Percentiles rank a stretch among this genome's conserved stretches.
Conservation (phyloP, 2,113 vertebrate genomes). For the Sprattus sprattus region DNA sequence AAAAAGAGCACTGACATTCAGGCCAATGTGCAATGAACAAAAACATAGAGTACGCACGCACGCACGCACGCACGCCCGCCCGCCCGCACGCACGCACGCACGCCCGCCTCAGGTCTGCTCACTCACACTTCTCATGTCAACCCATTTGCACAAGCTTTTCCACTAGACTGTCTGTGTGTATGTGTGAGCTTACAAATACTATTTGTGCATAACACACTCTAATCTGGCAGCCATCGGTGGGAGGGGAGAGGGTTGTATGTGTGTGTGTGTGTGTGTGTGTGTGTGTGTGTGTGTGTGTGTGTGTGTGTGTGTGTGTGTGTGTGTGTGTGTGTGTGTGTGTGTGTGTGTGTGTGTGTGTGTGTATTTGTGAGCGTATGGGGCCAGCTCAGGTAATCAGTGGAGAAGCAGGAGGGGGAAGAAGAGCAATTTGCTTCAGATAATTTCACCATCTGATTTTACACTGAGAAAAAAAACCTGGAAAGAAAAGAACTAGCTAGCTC, state of each 20-base stretch:
- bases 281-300: background rate
- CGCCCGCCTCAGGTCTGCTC: background rate
- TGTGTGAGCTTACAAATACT: background rate
- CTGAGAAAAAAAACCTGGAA: background rate
- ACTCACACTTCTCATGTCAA: background rate
- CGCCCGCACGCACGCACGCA: background rate
- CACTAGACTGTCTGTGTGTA: background rate
- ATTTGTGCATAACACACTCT: background rate
- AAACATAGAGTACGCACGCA: too few relatives aligned
- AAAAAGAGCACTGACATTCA: background rate
- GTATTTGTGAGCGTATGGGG: background rate
- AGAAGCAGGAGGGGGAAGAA: background rate
- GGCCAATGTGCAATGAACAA: too few relatives aligned
- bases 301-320: too few relatives aligned
- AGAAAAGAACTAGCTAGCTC: background rate
- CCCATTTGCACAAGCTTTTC: background rate
- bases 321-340: background rate
- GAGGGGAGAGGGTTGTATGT: background rate
- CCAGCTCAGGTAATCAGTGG: background rate
- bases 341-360: background rate
- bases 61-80: background rate
- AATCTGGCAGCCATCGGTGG: background rate
- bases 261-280: slow-evolving; percentile 3
- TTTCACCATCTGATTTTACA: background rate
- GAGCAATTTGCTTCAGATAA: background rate